A percentile compares a stretch with the other conserved stretches of the same genome.
phyloP scores from a whole-genome alignment of 2,888 invertebrate genomes.

The Rotaria macrura region DNA sequence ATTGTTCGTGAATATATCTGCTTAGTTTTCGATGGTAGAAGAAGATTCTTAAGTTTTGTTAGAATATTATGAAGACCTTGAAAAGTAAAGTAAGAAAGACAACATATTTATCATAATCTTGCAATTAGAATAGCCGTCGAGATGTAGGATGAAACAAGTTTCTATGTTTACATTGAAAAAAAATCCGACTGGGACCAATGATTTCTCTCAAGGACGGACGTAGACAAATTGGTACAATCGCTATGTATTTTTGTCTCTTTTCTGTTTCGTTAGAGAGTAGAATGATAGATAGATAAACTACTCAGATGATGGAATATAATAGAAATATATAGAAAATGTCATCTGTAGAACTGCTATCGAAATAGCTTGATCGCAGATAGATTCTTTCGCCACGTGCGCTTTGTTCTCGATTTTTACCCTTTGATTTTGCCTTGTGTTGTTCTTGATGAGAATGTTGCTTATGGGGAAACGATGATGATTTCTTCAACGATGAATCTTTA shows the following conservation, averaged over 20 bases:
- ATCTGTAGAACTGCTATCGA: neutral
- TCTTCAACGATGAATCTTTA: neutral
- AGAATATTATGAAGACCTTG: neutral
- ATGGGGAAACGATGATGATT: neutral
- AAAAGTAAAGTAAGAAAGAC: neutral
- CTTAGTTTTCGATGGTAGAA: neutral
- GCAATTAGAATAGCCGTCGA: neutral
- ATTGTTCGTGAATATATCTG: neutral
- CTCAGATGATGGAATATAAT: neutral
- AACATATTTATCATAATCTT: neutral
- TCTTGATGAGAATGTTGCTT: neutral
- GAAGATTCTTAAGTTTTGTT: neutral
- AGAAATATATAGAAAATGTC: neutral
- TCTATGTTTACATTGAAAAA: neutral
- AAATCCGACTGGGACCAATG: neutral
- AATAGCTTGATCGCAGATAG: neutral
- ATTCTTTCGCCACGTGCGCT: neutral
- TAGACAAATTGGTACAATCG: neutral
- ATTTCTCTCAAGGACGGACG: neutral
- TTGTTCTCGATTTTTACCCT: neutral
- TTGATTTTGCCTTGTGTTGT: neutral
- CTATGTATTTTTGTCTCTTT: neutral
- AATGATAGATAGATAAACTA: neutral
- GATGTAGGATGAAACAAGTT: neutral
- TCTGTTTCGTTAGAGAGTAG: neutral